Base-by-base conservation (phyloP, 2,113 vertebrate genomes). In the Hippocampus mohnikei region DNA sequence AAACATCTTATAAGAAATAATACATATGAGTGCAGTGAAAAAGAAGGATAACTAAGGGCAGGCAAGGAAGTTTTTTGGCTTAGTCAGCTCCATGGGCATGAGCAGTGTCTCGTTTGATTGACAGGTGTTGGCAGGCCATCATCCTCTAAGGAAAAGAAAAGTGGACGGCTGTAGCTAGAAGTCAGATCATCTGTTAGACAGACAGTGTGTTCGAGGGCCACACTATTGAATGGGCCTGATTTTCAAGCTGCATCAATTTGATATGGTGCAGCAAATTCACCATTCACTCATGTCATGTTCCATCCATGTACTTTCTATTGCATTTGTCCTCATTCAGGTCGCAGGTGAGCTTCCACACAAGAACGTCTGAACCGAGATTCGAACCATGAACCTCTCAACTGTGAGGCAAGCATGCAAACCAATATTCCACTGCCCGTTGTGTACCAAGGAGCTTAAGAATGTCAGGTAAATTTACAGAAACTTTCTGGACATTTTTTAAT, bases 41-140 rank as follows among this genome's bases (percentile, higher is more conserved):
- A 21, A n/a, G 33, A n/a, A 23, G 21, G 3, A 23, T 64, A 40
- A 11, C 42, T 42, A 23, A 15, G 37, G 37, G 27, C 63, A 46
- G 11, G 23, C 29, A 1, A 37, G 41, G 62, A 64, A 16, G 2
- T 37, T 61, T 61, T 41, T 65, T 42, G 21, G 5, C 42, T 46
- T 8, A 27, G n/a, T 46, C 42, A 46, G 63, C 41, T 46, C 23
- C 42, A 65, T 46, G 63, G 42, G 63, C 62, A 64, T 64, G 40
- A 25, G 11, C 12, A 42, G 21, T 25, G 13, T 44, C 41, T 27
- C 2, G 10, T 65, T 65, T 65, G 62, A 65, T 44, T 65, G 62
- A 65, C 15, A 64, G 37, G n/a, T 46, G n/a, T 44, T 46, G 63
- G 40, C 62, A 44, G 40, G n/a, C 42, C n/a, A 10, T 46, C 23